These are phyloP conservation scores for Ceratina australensis DNA, from an alignment of 1,140 invertebrate species.

Conservation along the genomic window DNA sequence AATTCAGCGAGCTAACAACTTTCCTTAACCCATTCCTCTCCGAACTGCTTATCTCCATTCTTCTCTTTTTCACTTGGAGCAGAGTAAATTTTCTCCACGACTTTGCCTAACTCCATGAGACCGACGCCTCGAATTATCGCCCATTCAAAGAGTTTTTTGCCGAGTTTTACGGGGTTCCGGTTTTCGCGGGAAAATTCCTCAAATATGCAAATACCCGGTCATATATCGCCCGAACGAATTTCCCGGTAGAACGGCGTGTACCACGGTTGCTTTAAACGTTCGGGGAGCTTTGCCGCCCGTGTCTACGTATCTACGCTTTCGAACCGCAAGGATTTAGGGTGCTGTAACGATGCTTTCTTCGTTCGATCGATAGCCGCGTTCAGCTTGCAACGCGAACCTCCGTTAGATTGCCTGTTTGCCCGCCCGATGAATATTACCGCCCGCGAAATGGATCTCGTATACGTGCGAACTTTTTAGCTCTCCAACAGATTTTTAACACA, in stretches of 20 bases:
- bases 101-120: background rate
- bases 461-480: background rate
- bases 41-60: background rate
- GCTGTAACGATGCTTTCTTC: conserved; percentile 22
- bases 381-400: background rate
- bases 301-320: background rate
- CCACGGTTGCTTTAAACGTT: conserved; percentile 9
- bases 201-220: conserved; percentile 6
- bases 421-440: conserved; percentile 13
- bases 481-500: background rate
- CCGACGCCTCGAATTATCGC: too few species aligned
- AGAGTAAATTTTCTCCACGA: background rate
- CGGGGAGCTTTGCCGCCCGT: background rate
- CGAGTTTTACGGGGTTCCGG: background rate
- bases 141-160: background rate
- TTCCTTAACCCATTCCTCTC: background rate
- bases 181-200: background rate
- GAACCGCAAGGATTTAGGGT: conserved; percentile 32
- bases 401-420: background rate
- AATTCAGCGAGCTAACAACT: background rate
- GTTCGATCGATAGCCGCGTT: conserved; percentile 26
- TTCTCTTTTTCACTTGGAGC: background rate
- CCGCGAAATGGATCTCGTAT: background rate
- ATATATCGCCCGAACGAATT: background rate
- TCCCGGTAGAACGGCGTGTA: background rate